Conservation (phyloP, 2,888 invertebrate species). For the Zelleria hepariella region DNA sequence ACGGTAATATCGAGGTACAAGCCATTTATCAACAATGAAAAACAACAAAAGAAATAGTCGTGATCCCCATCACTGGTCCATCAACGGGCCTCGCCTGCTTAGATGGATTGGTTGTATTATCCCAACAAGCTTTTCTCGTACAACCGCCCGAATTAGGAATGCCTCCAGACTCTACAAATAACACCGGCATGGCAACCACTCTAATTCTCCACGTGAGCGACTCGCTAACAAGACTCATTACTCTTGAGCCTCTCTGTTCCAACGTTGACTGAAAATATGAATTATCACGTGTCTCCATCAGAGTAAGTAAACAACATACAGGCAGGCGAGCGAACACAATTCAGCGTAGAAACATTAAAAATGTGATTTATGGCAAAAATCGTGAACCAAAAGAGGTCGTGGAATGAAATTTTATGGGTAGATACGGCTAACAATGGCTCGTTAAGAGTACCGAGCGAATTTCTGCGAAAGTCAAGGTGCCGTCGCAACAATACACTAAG, state of each 20-base stretch:
- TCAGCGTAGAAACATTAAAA: not conserved
- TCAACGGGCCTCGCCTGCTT: constrained; percentile 46
- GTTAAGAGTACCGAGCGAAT: constrained; percentile 18
- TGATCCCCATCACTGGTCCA: constrained; percentile 64
- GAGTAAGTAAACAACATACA: not conserved
- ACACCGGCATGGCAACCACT: constrained; percentile 34
- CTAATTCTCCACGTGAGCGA: constrained; percentile 36
- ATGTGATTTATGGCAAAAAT: constrained; percentile 23
- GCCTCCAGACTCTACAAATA: constrained; percentile 45
- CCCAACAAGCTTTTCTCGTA: constrained; percentile 48
- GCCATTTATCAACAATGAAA: constrained; percentile 57
- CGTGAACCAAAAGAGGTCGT: constrained; percentile 13
- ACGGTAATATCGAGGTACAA: constrained; percentile 43
- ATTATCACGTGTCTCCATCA: constrained; percentile 1
- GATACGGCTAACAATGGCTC: constrained; percentile 35
- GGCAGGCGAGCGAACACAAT: not conserved
- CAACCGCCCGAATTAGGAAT: constrained; percentile 40
- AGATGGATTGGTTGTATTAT: constrained; percentile 64
- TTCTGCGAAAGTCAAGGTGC: constrained; percentile 17
- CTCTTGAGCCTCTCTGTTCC: constrained; percentile 17
- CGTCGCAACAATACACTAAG: not conserved
- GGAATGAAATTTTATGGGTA: constrained; percentile 26
- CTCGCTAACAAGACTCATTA: constrained; percentile 34
- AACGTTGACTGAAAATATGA: not conserved
- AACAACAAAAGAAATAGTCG: constrained; percentile 53